Percentiles rank a stretch among this genome's conserved stretches.
phyloP scores from a whole-genome alignment of 2,113 vertebrate genomes.

The Pan paniscus region DNA sequence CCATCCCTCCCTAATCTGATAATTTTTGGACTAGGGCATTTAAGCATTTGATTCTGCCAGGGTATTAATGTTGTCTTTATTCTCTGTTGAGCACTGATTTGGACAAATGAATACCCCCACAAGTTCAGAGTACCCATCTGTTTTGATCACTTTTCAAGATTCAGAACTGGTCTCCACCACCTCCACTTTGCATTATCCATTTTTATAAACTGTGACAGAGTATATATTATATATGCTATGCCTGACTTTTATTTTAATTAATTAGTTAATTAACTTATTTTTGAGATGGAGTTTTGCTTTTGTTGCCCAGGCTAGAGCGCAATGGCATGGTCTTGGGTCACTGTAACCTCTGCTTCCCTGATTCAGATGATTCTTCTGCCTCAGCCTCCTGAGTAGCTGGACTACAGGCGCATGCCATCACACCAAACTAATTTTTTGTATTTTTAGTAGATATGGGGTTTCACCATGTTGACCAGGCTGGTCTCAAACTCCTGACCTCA shows the following conservation, averaged over 20 bases:
- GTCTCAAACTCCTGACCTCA: no score
- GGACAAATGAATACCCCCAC: not conserved
- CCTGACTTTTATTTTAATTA: not conserved
- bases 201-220: not conserved
- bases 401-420: no score
- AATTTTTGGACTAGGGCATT: not conserved
- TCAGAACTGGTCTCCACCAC: not conserved
- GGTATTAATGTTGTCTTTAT: not conserved
- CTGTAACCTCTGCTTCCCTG: no score
- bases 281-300: no score
- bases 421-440: no score
- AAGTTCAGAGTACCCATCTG: not conserved
- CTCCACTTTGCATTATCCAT: not conserved
- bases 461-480: no score
- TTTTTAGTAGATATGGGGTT: no score
- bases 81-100: not conserved
- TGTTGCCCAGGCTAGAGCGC: not conserved
- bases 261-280: not conserved
- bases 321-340: not conserved
- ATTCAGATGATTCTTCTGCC: no score
- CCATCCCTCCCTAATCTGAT: not conserved
- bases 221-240: not conserved
- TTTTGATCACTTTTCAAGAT: conserved; percentile 7
- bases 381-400: no score
- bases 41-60: not conserved